Evolutionary conservation across 2,797 vertebrate species (phyloP).

Genomic region (Myripristis jacobus): DNA sequence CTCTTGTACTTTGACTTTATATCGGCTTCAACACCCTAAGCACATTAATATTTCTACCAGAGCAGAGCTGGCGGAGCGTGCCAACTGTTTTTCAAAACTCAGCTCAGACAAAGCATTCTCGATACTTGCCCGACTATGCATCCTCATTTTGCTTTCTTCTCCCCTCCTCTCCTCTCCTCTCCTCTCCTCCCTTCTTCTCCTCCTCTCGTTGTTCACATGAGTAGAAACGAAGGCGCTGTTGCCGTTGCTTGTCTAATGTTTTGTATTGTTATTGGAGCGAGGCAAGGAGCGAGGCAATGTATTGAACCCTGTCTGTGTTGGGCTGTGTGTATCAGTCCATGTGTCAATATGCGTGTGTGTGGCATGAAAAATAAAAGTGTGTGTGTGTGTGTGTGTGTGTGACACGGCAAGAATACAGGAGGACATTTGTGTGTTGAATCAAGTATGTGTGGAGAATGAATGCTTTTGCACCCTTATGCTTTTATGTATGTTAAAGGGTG

Average conservation of each 20-base stretch:
- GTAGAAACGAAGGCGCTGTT: slow-evolving; percentile 62
- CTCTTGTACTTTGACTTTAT: slow-evolving; percentile 71
- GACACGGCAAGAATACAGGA: slow-evolving; percentile 39
- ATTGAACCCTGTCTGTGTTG: slow-evolving; percentile 70
- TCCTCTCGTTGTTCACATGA: slow-evolving; percentile 64
- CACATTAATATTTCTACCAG: slow-evolving; percentile 75
- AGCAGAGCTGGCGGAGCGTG: slow-evolving; percentile 67
- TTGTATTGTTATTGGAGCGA: slow-evolving; percentile 73
- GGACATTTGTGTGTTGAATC: slow-evolving; percentile 42
- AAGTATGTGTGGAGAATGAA: slow-evolving; percentile 48
- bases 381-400: slow-evolving; percentile 47
- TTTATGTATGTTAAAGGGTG: slow-evolving; percentile 54
- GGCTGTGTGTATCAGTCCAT: slow-evolving; percentile 61
- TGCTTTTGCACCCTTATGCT: too few species aligned
- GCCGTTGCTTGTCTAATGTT: slow-evolving; percentile 70
- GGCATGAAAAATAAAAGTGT: not conserved
- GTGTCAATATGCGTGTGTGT: slow-evolving; percentile 54
- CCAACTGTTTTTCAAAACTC: slow-evolving; percentile 69
- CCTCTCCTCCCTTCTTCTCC: slow-evolving; percentile 21
- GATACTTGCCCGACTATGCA: slow-evolving; percentile 34
- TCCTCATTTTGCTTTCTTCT: not conserved
- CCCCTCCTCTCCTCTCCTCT: slow-evolving; percentile 17
- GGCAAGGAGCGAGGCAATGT: slow-evolving; percentile 56
- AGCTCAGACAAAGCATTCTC: slow-evolving; percentile 67
- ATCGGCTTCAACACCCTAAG: slow-evolving; percentile 69